These are phyloP conservation scores for Drosophila biarmipes DNA, from an alignment of 1,140 invertebrate species.

Conservation along the genomic window DNA sequence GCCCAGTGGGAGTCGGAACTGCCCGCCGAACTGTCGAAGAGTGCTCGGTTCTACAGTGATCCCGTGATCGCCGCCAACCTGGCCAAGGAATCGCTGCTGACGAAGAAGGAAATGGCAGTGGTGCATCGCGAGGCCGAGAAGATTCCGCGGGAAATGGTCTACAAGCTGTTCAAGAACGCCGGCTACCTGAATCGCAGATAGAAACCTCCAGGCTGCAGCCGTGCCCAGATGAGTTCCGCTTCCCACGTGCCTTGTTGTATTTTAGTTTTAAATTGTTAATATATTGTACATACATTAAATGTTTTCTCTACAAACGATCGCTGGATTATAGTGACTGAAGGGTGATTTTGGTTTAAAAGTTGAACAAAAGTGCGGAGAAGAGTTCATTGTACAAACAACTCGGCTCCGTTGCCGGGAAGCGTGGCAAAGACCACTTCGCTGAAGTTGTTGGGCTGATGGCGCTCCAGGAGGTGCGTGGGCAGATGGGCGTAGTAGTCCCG, in stretches of 20 bases:
- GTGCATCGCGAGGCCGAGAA: slow-evolving; percentile 91
- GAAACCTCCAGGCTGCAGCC: background rate
- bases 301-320: slow-evolving; percentile 20
- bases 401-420: slow-evolving; percentile 86
- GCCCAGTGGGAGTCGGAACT: slow-evolving; percentile 86
- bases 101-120: slow-evolving; percentile 90
- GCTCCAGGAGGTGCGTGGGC: slow-evolving; percentile 68
- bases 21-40: slow-evolving; percentile 87
- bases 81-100: slow-evolving; percentile 91
- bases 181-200: slow-evolving; percentile 86
- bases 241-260: slow-evolving; percentile 64
- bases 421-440: slow-evolving; percentile 86
- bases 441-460: slow-evolving; percentile 80
- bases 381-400: slow-evolving; percentile 72
- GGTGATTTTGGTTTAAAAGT: slow-evolving; percentile 26
- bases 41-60: slow-evolving; percentile 89
- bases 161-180: slow-evolving; percentile 89
- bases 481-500: slow-evolving; percentile 89
- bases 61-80: slow-evolving; percentile 89
- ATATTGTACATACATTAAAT: slow-evolving; percentile 56
- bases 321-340: slow-evolving; percentile 17
- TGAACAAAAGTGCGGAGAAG: background rate
- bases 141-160: slow-evolving; percentile 90
- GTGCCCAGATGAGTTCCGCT: slow-evolving; percentile 5
- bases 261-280: slow-evolving; percentile 76